A percentile compares a stretch with the other conserved stretches of the same genome.
Conservation (phyloP, 2,797 vertebrate species). For the Bovichtus diacanthus region DNA sequence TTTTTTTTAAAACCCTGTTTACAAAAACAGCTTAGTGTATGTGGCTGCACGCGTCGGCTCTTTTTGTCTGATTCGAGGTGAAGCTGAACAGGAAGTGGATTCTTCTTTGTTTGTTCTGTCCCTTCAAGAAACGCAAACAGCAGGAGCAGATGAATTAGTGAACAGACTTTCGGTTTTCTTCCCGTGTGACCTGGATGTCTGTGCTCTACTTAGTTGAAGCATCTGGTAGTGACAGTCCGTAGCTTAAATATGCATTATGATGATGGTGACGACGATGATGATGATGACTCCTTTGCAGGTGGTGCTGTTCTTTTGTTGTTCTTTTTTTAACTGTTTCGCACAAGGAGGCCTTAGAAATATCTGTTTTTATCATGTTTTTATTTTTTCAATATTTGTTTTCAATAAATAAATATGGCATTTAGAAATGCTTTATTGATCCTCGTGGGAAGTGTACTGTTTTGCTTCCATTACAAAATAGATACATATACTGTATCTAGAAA, state of each 20-base stretch:
- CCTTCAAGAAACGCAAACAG: constrained; percentile 1
- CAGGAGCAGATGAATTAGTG: neutral
- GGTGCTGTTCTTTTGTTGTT: neutral
- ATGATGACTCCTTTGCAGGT: neutral
- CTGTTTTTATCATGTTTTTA: neutral
- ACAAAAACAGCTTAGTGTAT: no score
- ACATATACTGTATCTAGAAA: no score
- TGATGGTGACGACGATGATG: no score
- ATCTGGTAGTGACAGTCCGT: constrained; percentile 10
- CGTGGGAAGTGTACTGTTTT: no score
- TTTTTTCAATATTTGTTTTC: neutral
- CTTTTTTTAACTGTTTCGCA: neutral
- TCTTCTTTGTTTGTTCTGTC: neutral
- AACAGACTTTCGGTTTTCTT: neutral
- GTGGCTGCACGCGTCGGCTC: neutral
- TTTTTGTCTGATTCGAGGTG: neutral
- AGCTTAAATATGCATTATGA: constrained; percentile 1
- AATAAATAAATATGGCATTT: neutral
- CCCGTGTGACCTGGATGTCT: neutral
- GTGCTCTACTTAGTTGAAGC: constrained; percentile 6
- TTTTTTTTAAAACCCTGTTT: no score
- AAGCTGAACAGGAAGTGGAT: neutral
- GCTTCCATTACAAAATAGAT: no score
- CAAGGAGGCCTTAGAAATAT: neutral
- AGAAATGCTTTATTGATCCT: no score